phyloP scores from a whole-genome alignment of 2,888 invertebrate species.

The Andrena trimmerana region DNA sequence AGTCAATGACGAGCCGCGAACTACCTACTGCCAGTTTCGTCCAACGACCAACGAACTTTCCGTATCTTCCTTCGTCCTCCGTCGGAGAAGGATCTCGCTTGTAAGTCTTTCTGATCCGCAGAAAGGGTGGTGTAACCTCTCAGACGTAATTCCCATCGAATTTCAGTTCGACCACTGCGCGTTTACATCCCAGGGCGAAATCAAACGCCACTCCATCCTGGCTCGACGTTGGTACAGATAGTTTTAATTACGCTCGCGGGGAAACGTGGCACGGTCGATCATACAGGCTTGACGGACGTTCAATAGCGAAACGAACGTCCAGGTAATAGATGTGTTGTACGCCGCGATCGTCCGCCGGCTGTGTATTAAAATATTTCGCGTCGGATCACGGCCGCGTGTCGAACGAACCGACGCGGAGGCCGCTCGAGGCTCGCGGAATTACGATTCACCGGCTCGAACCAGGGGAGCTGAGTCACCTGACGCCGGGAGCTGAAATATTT shows the following conservation, averaged over 20 bases:
- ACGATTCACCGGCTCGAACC: conserved; percentile 11
- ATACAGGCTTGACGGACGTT: conserved; percentile 53
- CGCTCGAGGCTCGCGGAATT: conserved; percentile 30
- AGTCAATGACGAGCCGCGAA: conserved; percentile 42
- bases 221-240: neutral
- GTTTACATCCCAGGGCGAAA: neutral
- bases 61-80: neutral
- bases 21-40: conserved; percentile 2
- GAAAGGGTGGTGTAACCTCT: neutral
- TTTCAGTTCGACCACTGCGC: neutral
- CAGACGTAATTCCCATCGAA: conserved; percentile 1
- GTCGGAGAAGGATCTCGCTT: too few relatives aligned
- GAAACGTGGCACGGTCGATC: conserved; percentile 15
- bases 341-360: neutral
- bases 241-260: conserved; percentile 9
- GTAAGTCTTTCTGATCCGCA: too few relatives aligned
- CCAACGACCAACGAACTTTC: neutral
- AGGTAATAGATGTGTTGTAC: conserved; percentile 19
- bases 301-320: conserved; percentile 49
- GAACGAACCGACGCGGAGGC: neutral
- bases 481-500: conserved; percentile 20
- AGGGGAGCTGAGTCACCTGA: conserved; percentile 8
- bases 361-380: conserved; percentile 15
- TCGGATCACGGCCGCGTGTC: neutral
- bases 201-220: neutral